Percentiles rank a stretch among this genome's conserved stretches.
Conservation (phyloP, 2,797 vertebrate genomes). For the Cryptoblepharus egeriae region DNA sequence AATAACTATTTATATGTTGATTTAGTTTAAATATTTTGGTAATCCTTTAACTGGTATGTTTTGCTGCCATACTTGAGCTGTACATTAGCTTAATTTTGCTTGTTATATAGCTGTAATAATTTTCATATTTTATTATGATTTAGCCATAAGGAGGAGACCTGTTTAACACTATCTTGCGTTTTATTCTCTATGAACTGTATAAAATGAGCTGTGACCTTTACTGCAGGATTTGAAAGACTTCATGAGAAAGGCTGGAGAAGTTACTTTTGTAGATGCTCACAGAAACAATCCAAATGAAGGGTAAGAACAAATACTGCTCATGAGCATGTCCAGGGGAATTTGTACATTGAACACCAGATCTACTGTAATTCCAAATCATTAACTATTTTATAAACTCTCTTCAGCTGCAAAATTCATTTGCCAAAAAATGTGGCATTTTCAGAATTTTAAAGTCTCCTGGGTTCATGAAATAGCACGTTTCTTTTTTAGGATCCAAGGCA, state of each 20-base stretch:
- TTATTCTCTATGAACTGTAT: slow-evolving; percentile 12
- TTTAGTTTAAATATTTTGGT: slow-evolving; percentile 37
- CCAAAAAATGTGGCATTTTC: background rate
- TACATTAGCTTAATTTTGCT: slow-evolving; percentile 47
- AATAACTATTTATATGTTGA: slow-evolving; percentile 23
- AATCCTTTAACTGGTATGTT: slow-evolving; percentile 39
- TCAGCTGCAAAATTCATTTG: background rate
- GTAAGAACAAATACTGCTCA: slow-evolving; percentile 66
- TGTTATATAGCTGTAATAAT: slow-evolving; percentile 27
- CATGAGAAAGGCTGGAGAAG: slow-evolving; percentile 94
- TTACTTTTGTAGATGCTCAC: slow-evolving; percentile 95
- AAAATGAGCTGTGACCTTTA: slow-evolving; percentile 66
- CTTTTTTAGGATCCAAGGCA: background rate
- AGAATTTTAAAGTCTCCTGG: background rate
- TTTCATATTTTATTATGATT: slow-evolving; percentile 33
- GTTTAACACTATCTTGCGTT: slow-evolving; percentile 31
- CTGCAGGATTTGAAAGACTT: slow-evolving; percentile 94
- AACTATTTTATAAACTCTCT: background rate
- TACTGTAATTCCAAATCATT: background rate
- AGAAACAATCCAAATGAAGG: slow-evolving; percentile 93
- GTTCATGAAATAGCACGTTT: background rate
- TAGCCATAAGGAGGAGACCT: slow-evolving; percentile 35
- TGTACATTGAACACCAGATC: background rate
- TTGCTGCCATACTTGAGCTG: slow-evolving; percentile 28
- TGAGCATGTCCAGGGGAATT: background rate